phyloP scores from a whole-genome alignment of 2,113 vertebrate species.

The Emydura subglobosa region DNA sequence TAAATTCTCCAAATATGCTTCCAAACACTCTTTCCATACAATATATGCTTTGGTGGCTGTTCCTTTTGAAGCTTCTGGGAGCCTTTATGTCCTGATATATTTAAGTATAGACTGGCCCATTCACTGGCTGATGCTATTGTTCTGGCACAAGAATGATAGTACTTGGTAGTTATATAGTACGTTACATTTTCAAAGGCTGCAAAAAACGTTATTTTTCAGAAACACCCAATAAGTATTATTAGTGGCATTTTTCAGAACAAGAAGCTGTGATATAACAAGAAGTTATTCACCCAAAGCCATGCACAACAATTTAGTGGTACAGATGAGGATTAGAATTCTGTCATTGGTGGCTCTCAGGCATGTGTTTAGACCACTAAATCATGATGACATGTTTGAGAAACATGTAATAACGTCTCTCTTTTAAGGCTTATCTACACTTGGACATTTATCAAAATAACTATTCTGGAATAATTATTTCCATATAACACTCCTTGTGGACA shows the following conservation, averaged over 20 bases:
- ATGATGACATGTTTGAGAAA: not conserved
- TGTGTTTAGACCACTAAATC: not conserved
- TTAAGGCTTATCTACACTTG: not conserved
- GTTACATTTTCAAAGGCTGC: not conserved
- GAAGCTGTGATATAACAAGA: not conserved
- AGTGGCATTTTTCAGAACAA: not conserved
- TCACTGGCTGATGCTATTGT: constrained; percentile 9
- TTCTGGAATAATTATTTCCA: not conserved
- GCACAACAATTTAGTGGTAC: not conserved
- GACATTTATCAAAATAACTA: not conserved
- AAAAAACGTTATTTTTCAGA: constrained; percentile 43
- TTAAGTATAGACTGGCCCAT: constrained; percentile 17
- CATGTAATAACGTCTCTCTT: not conserved
- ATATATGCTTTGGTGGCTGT: constrained; percentile 8
- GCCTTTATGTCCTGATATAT: constrained; percentile 58
- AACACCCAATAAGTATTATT: constrained; percentile 29
- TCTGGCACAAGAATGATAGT: constrained; percentile 36
- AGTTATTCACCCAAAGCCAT: not conserved
- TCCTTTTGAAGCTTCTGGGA: constrained; percentile 66
- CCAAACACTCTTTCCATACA: constrained; percentile 1
- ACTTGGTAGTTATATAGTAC: not conserved
- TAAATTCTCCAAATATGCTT: not conserved
- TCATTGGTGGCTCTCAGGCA: not conserved
- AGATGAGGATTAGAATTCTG: not conserved
- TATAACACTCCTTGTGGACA: not conserved